These are phyloP conservation scores for Acleris cristana DNA, from an alignment of 2,888 invertebrate species.

Conservation along the genomic window DNA sequence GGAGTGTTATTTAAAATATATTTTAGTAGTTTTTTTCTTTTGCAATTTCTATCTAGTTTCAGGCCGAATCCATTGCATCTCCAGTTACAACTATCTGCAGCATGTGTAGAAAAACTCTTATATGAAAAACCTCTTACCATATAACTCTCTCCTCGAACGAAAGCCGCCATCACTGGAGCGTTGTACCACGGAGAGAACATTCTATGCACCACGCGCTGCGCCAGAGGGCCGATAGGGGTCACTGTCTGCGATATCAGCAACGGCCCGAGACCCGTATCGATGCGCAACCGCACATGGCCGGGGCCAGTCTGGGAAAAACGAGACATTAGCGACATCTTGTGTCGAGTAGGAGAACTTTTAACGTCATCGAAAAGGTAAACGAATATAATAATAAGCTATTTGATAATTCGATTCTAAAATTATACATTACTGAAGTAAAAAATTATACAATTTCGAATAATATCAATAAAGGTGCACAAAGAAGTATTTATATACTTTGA, in stretches of 20 bases:
- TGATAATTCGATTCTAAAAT: no score
- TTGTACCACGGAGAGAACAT: constrained; percentile 87
- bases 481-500: no score
- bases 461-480: no score
- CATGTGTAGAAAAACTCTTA: no score
- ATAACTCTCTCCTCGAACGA: constrained; percentile 87
- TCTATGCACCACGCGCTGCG: constrained; percentile 91
- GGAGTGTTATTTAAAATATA: no score
- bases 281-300: constrained; percentile 88
- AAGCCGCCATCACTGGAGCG: constrained; percentile 85
- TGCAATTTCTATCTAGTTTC: no score
- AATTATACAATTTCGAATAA: no score
- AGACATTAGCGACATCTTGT: not conserved
- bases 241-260: constrained; percentile 89
- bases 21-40: no score
- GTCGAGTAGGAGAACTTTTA: not conserved
- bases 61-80: no score
- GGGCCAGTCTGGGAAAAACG: constrained; percentile 83
- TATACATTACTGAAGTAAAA: no score
- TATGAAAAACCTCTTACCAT: constrained; percentile 80
- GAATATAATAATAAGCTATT: no score
- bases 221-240: constrained; percentile 89
- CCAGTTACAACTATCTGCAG: no score
- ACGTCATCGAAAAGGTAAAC: not conserved
- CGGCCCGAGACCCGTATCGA: constrained; percentile 84